phyloP scores from a whole-genome alignment of 2,888 invertebrate species.

The Schizotus pectinicornis region DNA sequence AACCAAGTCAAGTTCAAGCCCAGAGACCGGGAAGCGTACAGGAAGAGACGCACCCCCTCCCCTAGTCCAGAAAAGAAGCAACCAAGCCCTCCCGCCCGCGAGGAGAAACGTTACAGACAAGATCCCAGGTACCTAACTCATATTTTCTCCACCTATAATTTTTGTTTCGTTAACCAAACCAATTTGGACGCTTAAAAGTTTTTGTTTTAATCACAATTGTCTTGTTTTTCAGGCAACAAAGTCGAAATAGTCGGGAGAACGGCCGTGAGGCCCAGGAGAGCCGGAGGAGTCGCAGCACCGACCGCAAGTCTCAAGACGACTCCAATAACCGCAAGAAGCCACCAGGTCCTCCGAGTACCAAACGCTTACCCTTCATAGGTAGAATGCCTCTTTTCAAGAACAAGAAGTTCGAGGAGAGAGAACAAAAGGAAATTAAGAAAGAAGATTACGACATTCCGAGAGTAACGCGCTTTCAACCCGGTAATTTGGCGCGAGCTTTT shows the following conservation, averaged over 20 bases:
- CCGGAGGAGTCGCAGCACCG: slow-evolving; percentile 24
- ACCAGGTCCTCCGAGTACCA: slow-evolving; percentile 61
- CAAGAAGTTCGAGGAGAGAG: slow-evolving; percentile 58
- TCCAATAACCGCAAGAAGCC: slow-evolving; percentile 46
- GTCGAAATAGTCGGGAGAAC: slow-evolving; percentile 21
- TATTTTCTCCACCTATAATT: no score
- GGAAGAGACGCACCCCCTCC: slow-evolving; percentile 41
- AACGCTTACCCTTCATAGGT: slow-evolving; percentile 84
- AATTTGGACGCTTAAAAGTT: no score
- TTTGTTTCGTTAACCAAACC: no score
- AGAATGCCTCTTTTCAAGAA: slow-evolving; percentile 82
- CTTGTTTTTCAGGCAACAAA: slow-evolving; percentile 4
- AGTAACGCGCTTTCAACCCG: slow-evolving; percentile 55
- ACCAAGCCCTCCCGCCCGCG: slow-evolving; percentile 11
- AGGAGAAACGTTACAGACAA: slow-evolving; percentile 2
- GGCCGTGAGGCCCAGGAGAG: slow-evolving; percentile 25
- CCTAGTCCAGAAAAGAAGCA: slow-evolving; percentile 41
- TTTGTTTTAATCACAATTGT: neutral
- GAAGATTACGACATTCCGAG: slow-evolving; percentile 56
- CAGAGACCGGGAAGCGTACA: slow-evolving; percentile 53
- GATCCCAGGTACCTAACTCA: neutral
- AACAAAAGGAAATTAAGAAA: slow-evolving; percentile 64
- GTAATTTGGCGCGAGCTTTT: slow-evolving; percentile 54
- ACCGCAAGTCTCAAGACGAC: slow-evolving; percentile 30
- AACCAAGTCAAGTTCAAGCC: slow-evolving; percentile 53